These are phyloP conservation scores for Triops longicaudatus DNA, from an alignment of 1,140 invertebrate genomes.

Conservation along the genomic window DNA sequence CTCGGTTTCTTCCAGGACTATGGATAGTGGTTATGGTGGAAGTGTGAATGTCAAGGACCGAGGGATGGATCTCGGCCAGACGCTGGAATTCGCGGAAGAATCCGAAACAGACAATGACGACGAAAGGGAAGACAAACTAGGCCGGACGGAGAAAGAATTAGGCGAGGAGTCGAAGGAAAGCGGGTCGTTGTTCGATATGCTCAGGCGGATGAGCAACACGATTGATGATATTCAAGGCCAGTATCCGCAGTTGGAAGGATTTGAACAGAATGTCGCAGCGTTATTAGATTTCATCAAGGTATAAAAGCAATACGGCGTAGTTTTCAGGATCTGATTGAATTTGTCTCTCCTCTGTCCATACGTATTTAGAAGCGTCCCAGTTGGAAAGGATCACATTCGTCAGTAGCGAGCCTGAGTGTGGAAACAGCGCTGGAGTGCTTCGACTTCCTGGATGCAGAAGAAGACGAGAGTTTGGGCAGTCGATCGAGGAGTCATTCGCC, in stretches of 20 bases:
- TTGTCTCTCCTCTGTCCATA: background rate
- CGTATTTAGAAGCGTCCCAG: conserved; percentile 30
- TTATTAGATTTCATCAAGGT: conserved; percentile 30
- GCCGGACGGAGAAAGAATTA: background rate
- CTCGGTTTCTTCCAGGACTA: conserved; percentile 1
- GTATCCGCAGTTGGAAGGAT: conserved; percentile 40
- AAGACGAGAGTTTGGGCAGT: conserved; percentile 35
- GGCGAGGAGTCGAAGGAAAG: conserved; percentile 7
- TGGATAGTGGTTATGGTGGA: conserved; percentile 26
- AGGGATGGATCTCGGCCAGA: background rate
- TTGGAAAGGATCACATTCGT: conserved; percentile 37
- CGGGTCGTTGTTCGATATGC: conserved; percentile 3
- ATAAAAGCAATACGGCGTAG: conserved; percentile 29
- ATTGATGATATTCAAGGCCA: conserved; percentile 44
- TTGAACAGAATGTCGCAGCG: conserved; percentile 39
- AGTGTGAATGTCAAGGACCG: conserved; percentile 19
- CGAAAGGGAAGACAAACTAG: conserved; percentile 18
- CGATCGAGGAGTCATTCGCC: background rate
- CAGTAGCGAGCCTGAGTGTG: conserved; percentile 45
- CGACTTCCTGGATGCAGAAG: conserved; percentile 46
- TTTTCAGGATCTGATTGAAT: background rate
- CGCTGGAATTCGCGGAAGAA: conserved; percentile 25
- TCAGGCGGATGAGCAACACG: background rate
- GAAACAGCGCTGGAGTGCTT: conserved; percentile 48
- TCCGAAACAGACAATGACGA: conserved; percentile 29